Evolutionary conservation across 2,888 invertebrate genomes (phyloP), one percentile per base, ranked within the genome.

Genomic region (Branchinecta sandiegonensis): DNA sequence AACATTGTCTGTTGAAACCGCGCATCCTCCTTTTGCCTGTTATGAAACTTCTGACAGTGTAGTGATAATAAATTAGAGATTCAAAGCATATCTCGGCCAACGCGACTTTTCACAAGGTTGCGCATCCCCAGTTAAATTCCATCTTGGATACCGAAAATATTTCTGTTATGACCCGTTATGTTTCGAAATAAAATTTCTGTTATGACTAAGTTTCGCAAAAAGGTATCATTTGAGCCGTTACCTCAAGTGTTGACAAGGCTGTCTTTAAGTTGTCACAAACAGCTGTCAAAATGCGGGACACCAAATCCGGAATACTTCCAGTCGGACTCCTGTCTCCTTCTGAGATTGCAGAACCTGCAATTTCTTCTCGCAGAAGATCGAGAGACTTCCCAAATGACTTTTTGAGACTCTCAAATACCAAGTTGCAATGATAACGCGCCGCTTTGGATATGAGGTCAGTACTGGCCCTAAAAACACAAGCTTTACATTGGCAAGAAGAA

Each of bases 311-410:
- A 17, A 56, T 56, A 37, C 37, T 37, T 17, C 23, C n/a, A 10
- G 63, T 56, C 8, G 10, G 63, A 56, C 63, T 56, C 8, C 14
- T 56, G 23, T n/a, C 23, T 1, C 63, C 63, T 9, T 56, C 63
- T 23, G n/a, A 23, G 23, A 56, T 8, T 8, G 14, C 23, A 23
- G 14, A 17, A 9, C 14, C 23, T 17, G 63, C 63, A 10, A 56
- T 56, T n/a, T n/a, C 63, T 23, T 56, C 63, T 56, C 63, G n/a
- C n/a, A 56, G 63, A 23, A 56, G 63, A 56, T 56, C 23, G n/a
- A 56, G 63, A 9, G 63, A 56, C 23, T n/a, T 17, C 23, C 23
- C 9, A 56, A 56, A 56, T 9, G 63, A 56, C 10, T 1, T 56
- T 56, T 56, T 56, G n/a, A 56, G 23, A 56, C 23, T 23, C 10